phyloP scores from a whole-genome alignment of 2,113 vertebrate species.

The Chrysochloris asiatica region DNA sequence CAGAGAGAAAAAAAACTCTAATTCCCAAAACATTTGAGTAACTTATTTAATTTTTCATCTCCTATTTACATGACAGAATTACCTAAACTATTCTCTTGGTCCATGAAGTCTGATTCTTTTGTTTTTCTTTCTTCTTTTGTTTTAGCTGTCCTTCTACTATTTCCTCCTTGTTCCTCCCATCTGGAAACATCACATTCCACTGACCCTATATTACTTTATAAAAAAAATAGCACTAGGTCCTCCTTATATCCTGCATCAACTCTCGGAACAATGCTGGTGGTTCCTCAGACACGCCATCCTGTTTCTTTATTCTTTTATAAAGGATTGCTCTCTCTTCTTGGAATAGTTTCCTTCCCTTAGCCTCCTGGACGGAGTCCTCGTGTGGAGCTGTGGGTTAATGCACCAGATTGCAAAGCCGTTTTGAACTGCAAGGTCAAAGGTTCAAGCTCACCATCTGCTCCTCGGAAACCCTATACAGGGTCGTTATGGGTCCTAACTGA shows the following conservation, averaged over 20 bases:
- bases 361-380: neutral
- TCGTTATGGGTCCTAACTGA: no score
- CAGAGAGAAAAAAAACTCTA: slow-evolving; percentile 16
- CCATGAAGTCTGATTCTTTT: neutral
- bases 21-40: neutral
- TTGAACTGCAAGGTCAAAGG: no score
- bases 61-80: neutral
- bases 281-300: neutral
- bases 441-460: no score
- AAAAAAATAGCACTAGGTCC: neutral
- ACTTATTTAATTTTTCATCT: neutral
- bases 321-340: neutral
- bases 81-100: neutral
- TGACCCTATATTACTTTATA: neutral
- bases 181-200: slow-evolving; percentile 3
- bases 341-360: neutral
- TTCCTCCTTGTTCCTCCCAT: neutral
- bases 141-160: neutral
- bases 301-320: neutral
- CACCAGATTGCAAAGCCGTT: no score
- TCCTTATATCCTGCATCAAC: neutral
- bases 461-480: no score
- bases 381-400: no score
- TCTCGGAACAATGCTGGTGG: neutral
- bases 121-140: neutral